Evolutionary conservation across 2,888 invertebrate species (phyloP).

Genomic region (Congeria kusceri): DNA sequence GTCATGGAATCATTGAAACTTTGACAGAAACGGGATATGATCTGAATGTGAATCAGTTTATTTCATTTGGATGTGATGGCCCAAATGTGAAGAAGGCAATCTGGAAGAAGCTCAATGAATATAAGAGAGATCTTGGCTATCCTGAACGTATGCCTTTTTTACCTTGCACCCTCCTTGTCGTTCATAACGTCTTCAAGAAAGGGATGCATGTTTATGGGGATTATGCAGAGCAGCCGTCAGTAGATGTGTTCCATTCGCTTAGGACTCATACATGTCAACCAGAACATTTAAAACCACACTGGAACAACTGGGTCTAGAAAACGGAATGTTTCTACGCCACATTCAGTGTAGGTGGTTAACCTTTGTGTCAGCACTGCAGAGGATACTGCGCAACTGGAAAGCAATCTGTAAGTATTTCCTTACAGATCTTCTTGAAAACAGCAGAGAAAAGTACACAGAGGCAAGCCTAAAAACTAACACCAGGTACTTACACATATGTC

Average conservation of each 20-base stretch:
- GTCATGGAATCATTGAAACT: constrained; percentile 37
- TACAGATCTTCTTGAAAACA: constrained; percentile 29
- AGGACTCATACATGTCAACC: constrained; percentile 51
- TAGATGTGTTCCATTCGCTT: constrained; percentile 60
- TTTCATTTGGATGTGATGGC: constrained; percentile 56
- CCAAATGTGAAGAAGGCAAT: constrained; percentile 66
- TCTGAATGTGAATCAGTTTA: constrained; percentile 25
- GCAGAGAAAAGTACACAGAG: constrained; percentile 32
- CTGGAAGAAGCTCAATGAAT: constrained; percentile 48
- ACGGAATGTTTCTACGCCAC: constrained; percentile 57
- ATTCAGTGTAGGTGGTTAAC: constrained; percentile 59
- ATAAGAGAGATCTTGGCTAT: constrained; percentile 32
- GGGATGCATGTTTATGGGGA: constrained; percentile 48
- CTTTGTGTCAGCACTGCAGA: constrained; percentile 47
- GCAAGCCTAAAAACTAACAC: constrained; percentile 37
- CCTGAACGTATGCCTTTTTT: constrained; percentile 44
- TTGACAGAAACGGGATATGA: constrained; percentile 42
- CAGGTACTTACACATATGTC: constrained; percentile 46
- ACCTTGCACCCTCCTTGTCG: constrained; percentile 57
- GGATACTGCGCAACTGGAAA: constrained; percentile 51
- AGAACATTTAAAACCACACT: constrained; percentile 55
- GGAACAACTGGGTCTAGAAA: constrained; percentile 46
- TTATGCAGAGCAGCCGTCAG: constrained; percentile 49
- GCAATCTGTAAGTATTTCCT: constrained; percentile 42
- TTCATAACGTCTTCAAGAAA: constrained; percentile 53